A percentile compares a stretch with the other conserved stretches of the same genome.
phyloP scores from a whole-genome alignment of 2,797 vertebrate genomes.

The Merluccius polli region DNA sequence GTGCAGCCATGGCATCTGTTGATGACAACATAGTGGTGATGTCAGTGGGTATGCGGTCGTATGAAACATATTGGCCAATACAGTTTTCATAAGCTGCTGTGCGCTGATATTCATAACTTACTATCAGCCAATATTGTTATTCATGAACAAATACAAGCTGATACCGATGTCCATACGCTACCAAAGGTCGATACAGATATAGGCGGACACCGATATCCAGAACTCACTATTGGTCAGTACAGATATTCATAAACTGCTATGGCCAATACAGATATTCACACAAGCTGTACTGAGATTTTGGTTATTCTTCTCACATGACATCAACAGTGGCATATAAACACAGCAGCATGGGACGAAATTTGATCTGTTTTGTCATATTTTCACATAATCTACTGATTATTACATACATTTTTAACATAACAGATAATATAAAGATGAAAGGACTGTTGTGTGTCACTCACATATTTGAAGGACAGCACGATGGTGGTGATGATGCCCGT shows the following conservation, averaged over 20 bases:
- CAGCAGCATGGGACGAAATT: neutral
- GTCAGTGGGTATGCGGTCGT: neutral
- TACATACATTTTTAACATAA: too few species aligned
- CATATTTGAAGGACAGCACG: conserved; percentile 91
- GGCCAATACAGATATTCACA: neutral
- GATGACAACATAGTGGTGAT: neutral
- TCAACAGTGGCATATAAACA: neutral
- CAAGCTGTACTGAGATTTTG: too few species aligned
- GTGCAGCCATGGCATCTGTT: conserved; percentile 89
- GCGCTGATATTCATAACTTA: neutral
- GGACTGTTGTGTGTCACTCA: conserved; percentile 53
- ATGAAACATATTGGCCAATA: neutral
- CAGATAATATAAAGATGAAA: neutral
- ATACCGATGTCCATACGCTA: too few species aligned
- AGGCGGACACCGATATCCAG: too few species aligned
- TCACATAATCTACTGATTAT: neutral
- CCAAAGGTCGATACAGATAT: too few species aligned
- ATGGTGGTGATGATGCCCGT: conserved; percentile 86
- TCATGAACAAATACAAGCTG: too few species aligned
- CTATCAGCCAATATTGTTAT: neutral
- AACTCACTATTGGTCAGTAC: neutral
- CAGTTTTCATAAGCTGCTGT: neutral
- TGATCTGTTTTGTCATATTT: neutral
- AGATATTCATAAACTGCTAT: neutral
- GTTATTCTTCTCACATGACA: too few species aligned